Evolutionary conservation across 1,140 invertebrate genomes (phyloP).

Genomic region (Drosophila willistoni): DNA sequence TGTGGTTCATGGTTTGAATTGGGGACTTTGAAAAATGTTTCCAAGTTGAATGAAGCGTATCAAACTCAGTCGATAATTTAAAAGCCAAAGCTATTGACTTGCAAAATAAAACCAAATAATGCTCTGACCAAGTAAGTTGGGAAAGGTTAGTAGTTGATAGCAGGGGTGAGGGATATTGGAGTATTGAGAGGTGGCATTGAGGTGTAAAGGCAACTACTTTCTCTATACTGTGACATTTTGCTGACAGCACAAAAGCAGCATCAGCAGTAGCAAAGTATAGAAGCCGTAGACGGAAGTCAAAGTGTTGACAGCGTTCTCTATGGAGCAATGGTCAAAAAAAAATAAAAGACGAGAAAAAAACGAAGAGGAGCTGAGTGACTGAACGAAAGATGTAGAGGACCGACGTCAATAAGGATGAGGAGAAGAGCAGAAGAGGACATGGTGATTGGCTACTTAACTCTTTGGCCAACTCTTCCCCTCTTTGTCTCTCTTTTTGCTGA

Average conservation of each 20-base stretch:
- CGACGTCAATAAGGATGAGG: not conserved
- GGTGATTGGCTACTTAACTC: slow-evolving; percentile 64
- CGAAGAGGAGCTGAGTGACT: not conserved
- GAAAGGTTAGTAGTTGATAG: slow-evolving; percentile 16
- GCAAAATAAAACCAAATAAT: slow-evolving; percentile 79
- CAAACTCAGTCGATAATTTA: slow-evolving; percentile 81
- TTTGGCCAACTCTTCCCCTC: slow-evolving; percentile 57
- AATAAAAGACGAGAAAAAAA: not conserved
- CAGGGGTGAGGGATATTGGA: slow-evolving; percentile 40
- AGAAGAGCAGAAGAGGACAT: slow-evolving; percentile 46
- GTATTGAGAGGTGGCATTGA: slow-evolving; percentile 39
- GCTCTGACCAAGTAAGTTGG: slow-evolving; percentile 42
- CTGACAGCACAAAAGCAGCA: slow-evolving; percentile 69
- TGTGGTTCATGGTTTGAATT: not conserved
- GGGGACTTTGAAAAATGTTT: slow-evolving; percentile 76
- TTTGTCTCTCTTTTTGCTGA: slow-evolving; percentile 12
- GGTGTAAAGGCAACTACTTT: not conserved
- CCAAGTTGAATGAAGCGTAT: slow-evolving; percentile 80
- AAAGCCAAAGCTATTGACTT: slow-evolving; percentile 80
- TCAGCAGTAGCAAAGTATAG: slow-evolving; percentile 20
- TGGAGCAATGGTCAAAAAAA: slow-evolving; percentile 39
- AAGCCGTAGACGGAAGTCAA: slow-evolving; percentile 61
- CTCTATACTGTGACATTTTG: slow-evolving; percentile 73
- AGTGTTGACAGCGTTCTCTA: slow-evolving; percentile 75
- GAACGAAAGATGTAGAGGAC: not conserved